These are phyloP conservation scores for Aphidius ervi DNA, from an alignment of 1,140 invertebrate species.

Conservation along the genomic window DNA sequence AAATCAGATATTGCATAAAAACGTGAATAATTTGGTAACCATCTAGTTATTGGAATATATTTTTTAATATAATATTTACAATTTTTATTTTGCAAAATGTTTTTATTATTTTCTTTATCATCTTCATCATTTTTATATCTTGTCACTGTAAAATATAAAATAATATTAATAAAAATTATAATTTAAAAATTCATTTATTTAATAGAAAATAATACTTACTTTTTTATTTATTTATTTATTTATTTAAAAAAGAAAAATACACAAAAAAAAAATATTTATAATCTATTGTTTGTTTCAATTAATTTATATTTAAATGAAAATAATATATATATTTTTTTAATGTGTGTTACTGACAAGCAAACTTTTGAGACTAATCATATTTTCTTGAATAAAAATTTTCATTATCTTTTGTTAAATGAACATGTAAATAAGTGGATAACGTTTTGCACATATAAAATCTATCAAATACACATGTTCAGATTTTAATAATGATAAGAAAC, in stretches of 20 bases:
- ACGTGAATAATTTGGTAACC: constrained; percentile 62
- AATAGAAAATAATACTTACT: neutral
- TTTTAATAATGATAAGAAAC: no score
- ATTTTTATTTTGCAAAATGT: constrained; percentile 3
- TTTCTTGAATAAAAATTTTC: neutral
- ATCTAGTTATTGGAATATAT: constrained; percentile 58
- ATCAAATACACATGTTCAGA: no score
- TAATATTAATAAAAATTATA: neutral
- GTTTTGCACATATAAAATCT: constrained; percentile 6
- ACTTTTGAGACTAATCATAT: constrained; percentile 9
- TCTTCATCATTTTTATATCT: constrained; percentile 16
- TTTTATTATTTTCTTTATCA: neutral
- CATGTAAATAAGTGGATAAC: no score
- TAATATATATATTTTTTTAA: no score
- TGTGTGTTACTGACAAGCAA: neutral
- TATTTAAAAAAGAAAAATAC: no score
- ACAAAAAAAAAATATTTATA: no score
- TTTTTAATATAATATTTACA: constrained; percentile 23
- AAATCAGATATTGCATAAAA: constrained; percentile 61
- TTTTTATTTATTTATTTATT: neutral
- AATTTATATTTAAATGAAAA: no score
- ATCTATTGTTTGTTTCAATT: no score
- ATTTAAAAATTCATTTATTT: neutral
- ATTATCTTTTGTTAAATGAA: no score
- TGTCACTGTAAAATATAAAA: constrained; percentile 11